phyloP scores from a whole-genome alignment of 2,113 vertebrate genomes.

The Lepisosteus oculatus region DNA sequence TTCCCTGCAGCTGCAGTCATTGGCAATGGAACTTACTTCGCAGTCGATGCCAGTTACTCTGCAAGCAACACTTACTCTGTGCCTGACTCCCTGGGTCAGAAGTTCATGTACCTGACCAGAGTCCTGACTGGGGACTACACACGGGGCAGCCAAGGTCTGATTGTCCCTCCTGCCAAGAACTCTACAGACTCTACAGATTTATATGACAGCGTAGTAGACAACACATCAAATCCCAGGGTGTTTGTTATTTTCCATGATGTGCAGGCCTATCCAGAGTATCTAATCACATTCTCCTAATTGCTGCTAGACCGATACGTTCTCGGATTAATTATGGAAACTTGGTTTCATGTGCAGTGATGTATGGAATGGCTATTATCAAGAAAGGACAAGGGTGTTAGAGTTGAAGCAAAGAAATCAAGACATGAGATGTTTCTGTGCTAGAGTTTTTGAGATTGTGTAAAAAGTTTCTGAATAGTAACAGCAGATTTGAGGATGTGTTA shows the following conservation, averaged over 20 bases:
- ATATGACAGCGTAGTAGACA: conserved; percentile 70
- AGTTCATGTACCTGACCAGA: conserved; percentile 68
- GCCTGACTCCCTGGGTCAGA: conserved; percentile 35
- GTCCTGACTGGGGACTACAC: conserved; percentile 75
- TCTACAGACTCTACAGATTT: conserved; percentile 40
- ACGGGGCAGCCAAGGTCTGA: conserved; percentile 21
- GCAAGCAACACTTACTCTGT: conserved; percentile 44
- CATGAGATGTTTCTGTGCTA: too few relatives aligned
- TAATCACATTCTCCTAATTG: conserved; percentile 65
- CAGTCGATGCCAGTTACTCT: conserved; percentile 62
- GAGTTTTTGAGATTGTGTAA: too few relatives aligned
- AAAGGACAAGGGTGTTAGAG: too few relatives aligned
- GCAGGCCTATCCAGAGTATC: conserved; percentile 78
- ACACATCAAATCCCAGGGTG: conserved; percentile 22
- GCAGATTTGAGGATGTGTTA: too few relatives aligned
- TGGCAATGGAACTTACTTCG: conserved; percentile 77
- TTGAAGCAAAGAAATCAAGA: too few relatives aligned
- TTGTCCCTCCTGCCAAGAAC: conserved; percentile 53
- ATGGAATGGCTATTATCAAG: too few relatives aligned
- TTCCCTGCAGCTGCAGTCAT: conserved; percentile 43
- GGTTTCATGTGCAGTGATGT: too few relatives aligned
- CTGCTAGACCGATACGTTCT: too few relatives aligned
- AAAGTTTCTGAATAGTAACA: too few relatives aligned
- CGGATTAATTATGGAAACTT: too few relatives aligned
- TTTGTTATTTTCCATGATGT: conserved; percentile 74